These are phyloP conservation scores for Neoascia interrupta DNA, from an alignment of 2,888 invertebrate species.

Conservation along the genomic window DNA sequence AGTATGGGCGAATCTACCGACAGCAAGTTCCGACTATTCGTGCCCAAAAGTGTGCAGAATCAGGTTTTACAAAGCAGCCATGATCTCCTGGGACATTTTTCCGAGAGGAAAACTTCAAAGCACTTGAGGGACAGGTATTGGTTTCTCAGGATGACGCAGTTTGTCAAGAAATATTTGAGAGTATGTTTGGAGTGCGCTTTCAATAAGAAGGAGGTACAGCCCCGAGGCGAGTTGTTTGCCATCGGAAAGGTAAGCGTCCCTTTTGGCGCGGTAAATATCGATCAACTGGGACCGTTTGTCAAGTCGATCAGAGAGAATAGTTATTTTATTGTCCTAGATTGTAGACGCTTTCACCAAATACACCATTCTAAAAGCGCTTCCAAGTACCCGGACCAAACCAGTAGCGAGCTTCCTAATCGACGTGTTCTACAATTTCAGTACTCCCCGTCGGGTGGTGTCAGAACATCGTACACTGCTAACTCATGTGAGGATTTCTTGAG, in stretches of 20 bases:
- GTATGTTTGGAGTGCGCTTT: constrained; percentile 30
- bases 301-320: no score
- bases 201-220: constrained; percentile 24
- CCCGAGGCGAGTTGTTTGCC: constrained; percentile 13
- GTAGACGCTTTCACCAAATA: no score
- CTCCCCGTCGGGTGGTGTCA: no score
- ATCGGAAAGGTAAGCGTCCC: constrained; percentile 27
- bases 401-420: no score
- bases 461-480: no score
- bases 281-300: constrained; percentile 41
- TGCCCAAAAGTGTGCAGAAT: not conserved
- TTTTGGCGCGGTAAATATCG: constrained; percentile 17
- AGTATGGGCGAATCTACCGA: no score
- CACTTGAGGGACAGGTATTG: constrained; percentile 29
- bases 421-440: no score
- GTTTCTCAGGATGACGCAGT: constrained; percentile 20
- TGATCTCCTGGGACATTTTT: not conserved
- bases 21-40: no score
- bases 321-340: no score
- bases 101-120: constrained; percentile 5
- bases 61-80: not conserved
- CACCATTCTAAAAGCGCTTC: no score
- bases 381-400: no score
- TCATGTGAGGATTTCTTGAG: no score
- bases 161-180: constrained; percentile 21